These are phyloP conservation scores for Tetropium fuscum DNA, from an alignment of 2,888 invertebrate genomes.

Conservation along the genomic window DNA sequence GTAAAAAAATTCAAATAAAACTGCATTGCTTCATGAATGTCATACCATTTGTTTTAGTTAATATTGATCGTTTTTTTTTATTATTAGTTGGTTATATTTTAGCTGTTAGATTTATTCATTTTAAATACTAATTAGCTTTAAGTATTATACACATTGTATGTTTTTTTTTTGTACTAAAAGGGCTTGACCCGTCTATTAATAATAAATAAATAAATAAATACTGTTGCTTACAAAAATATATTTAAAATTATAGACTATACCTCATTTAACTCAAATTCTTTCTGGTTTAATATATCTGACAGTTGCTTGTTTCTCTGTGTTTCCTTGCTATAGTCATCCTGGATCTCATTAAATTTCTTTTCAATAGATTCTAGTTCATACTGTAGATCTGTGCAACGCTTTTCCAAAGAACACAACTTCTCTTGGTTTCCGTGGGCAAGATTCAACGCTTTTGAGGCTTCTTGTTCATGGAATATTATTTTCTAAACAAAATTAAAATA, in stretches of 20 bases:
- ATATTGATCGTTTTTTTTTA: too few relatives aligned
- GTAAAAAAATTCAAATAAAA: too few relatives aligned
- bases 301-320: conserved; percentile 68
- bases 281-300: conserved; percentile 72
- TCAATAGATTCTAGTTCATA: conserved; percentile 60
- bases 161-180: too few relatives aligned
- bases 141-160: too few relatives aligned
- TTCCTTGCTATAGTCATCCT: conserved; percentile 48
- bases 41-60: too few relatives aligned
- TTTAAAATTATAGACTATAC: conserved; percentile 66
- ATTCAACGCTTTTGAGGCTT: conserved; percentile 78
- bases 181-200: too few relatives aligned
- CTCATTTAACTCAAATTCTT: conserved; percentile 71
- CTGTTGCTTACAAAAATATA: too few relatives aligned
- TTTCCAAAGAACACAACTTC: conserved; percentile 71
- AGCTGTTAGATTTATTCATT: too few relatives aligned
- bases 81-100: too few relatives aligned
- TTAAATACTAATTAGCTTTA: too few relatives aligned
- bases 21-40: too few relatives aligned
- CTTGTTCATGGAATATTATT: conserved; percentile 75
- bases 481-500: conserved; percentile 56
- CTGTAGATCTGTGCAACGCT: conserved; percentile 67
- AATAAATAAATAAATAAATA: too few relatives aligned
- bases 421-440: conserved; percentile 77
- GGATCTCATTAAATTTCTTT: conserved; percentile 43